A percentile compares a stretch with the other conserved stretches of the same genome.
phyloP scores from a whole-genome alignment of 2,888 invertebrate genomes.

The Halictus quadricinctus region DNA sequence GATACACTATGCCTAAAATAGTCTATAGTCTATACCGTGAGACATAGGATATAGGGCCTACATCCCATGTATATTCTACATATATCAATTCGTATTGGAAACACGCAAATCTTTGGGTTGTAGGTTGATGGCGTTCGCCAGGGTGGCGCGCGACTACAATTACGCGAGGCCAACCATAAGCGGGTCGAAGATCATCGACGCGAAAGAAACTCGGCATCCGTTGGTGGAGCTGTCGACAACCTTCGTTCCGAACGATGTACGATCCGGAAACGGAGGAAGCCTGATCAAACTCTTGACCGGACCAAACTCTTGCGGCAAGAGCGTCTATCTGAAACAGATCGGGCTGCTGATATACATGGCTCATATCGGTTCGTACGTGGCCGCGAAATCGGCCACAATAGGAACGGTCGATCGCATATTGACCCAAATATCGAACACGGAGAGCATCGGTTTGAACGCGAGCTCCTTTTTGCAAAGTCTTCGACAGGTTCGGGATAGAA shows the following conservation, averaged over 20 bases:
- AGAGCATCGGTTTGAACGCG: constrained; percentile 90
- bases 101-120: constrained; percentile 34
- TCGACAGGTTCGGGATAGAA: constrained; percentile 86
- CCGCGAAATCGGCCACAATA: constrained; percentile 89
- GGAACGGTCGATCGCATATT: constrained; percentile 89
- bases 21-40: too few relatives aligned
- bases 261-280: constrained; percentile 84
- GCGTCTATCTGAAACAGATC: constrained; percentile 93
- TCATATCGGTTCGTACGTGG: constrained; percentile 95
- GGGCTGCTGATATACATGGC: constrained; percentile 92
- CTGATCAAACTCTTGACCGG: constrained; percentile 92
- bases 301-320: constrained; percentile 96
- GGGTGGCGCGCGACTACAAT: constrained; percentile 86
- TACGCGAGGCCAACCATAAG: constrained; percentile 87
- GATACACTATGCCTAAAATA: too few relatives aligned
- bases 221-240: constrained; percentile 87
- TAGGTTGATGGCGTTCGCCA: constrained; percentile 88
- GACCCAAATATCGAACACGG: constrained; percentile 89
- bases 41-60: too few relatives aligned
- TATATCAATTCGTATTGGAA: background rate
- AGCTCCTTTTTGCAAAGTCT: constrained; percentile 94
- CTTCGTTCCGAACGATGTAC: constrained; percentile 90
- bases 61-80: background rate
- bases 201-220: constrained; percentile 90
- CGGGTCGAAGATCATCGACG: constrained; percentile 84